A percentile compares a stretch with the other conserved stretches of the same genome.
Evolutionary conservation across 2,113 vertebrate species (phyloP).

Genomic region (Labeo rohita): DNA sequence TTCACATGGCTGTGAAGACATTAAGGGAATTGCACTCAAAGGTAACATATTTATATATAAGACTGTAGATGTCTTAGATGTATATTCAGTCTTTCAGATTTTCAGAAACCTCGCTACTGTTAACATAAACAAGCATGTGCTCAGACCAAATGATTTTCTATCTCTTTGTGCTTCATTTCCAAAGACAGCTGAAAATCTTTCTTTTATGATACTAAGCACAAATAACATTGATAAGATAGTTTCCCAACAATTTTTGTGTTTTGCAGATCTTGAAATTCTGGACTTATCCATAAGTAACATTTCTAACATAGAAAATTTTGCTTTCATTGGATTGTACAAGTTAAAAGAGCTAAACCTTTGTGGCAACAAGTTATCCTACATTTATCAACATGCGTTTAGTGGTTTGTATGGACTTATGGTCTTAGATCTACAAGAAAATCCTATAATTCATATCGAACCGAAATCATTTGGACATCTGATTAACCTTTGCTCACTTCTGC

Average conservation of each 20-base stretch:
- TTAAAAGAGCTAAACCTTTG: not conserved
- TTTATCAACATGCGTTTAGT: conserved; percentile 25
- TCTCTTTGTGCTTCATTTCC: not conserved
- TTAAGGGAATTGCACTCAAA: not conserved
- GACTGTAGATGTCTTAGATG: not conserved
- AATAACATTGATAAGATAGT: not conserved
- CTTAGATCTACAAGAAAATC: conserved; percentile 28
- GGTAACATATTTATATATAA: no score
- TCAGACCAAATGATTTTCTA: not conserved
- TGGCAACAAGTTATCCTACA: conserved; percentile 8
- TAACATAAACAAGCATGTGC: not conserved
- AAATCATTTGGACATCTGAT: conserved; percentile 18
- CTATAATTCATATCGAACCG: conserved; percentile 5
- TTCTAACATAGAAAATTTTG: conserved; percentile 9
- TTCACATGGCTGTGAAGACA: not conserved
- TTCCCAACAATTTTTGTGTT: conserved; percentile 20
- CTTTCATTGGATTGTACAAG: not conserved
- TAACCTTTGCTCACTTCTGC: not conserved
- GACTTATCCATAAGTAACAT: not conserved
- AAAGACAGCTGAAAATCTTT: not conserved
- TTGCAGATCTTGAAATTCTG: not conserved
- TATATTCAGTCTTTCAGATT: not conserved
- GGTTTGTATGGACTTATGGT: conserved; percentile 20
- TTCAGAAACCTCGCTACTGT: not conserved
- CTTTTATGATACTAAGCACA: not conserved